These are phyloP conservation scores for Pachypanchax playfairii DNA, from an alignment of 2,113 vertebrate genomes.

Conservation along the genomic window DNA sequence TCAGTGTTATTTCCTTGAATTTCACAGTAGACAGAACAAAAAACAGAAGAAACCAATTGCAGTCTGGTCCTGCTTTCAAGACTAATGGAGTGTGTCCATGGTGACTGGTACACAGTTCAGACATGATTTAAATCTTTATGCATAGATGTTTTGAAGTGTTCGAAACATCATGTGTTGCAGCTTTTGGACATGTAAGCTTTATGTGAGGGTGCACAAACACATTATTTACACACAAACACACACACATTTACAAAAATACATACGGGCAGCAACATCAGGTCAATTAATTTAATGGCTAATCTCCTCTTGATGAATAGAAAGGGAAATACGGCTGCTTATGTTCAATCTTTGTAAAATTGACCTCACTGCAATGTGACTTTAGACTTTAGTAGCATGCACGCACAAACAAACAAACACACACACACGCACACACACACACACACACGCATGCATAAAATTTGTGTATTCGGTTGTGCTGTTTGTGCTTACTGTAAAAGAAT, in stretches of 20 bases:
- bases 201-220: neutral
- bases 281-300: slow-evolving; percentile 53
- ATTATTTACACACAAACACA: slow-evolving; percentile 36
- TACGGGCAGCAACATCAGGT: neutral
- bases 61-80: neutral
- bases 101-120: slow-evolving; percentile 24
- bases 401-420: slow-evolving; percentile 11
- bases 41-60: slow-evolving; percentile 18
- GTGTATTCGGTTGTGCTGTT: no score
- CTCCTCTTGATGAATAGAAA: slow-evolving; percentile 47
- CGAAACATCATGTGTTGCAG: slow-evolving; percentile 14
- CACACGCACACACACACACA: slow-evolving; percentile 1
- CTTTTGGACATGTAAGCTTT: neutral
- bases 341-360: slow-evolving; percentile 64
- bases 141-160: slow-evolving; percentile 15
- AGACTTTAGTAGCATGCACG: neutral
- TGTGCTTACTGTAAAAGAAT: no score
- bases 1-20: neutral
- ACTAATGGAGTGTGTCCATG: slow-evolving; percentile 17
- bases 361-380: slow-evolving; percentile 45
- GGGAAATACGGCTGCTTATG: slow-evolving; percentile 45
- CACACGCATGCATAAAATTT: no score
- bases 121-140: slow-evolving; percentile 21
- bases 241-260: slow-evolving; percentile 1
- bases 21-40: slow-evolving; percentile 3